Evolutionary conservation across 1,140 invertebrate genomes (phyloP), one percentile per base, ranked within the genome.

Genomic region (Euborellia annulipes): DNA sequence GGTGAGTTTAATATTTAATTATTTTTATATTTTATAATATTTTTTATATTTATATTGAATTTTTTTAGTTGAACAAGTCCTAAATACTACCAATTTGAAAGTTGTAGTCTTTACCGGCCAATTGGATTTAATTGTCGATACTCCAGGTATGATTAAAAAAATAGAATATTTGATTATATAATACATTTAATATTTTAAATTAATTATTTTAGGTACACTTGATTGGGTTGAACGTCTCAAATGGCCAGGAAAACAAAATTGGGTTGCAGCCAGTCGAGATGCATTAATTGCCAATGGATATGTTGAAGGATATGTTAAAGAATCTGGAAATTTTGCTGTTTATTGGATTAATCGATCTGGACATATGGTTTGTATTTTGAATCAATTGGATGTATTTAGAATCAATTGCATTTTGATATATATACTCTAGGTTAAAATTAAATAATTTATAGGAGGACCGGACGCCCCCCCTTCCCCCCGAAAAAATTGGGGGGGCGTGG

Each of bases 301-400:
- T 7, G 64, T 78, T 21, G 76, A 78, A 54, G 80, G 77, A 13
- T 84, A 79, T 53, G 64, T 70, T 20, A 80, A 82, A 54, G 58
- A 61, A 1, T 70, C 69, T 30, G 70, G 70, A 19, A 81, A 80
- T 46, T 77, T 87, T 37, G 61, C 68, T 21, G 73, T 86, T 58
- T 85, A 80, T 55, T 85, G 80, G 79, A 72, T 85, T 19, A 68
- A 78, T 42, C 64, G 71, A 44, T 71, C 78, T 45, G 79, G 79
- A 38, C 79, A 82, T 53, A 80, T 78, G 72, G 78, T 81, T 64
- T 23, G 36, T 1, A 11, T 37, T 45, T 37, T 43, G n/a, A 11
- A 45, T 8, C 42, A 37, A 21, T n/a, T 49, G n/a, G 13, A 49
- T 32, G 32, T 51, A 13, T 36, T 49, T 41, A 39, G 47, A 22